Conservation (phyloP, 2,888 invertebrate genomes). For the Craniophora ligustri region DNA sequence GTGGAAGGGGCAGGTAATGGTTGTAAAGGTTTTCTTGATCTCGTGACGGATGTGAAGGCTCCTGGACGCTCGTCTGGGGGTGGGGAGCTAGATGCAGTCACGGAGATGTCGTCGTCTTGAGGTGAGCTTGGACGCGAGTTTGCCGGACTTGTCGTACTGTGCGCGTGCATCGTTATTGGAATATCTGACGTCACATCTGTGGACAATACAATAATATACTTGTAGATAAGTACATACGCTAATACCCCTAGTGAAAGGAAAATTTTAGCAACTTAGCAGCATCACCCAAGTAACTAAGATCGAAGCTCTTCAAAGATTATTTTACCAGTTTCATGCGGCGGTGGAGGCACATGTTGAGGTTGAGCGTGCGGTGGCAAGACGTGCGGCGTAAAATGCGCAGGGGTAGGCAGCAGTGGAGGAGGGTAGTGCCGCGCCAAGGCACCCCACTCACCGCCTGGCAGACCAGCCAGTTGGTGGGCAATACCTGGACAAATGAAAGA, state of each 20-base stretch:
- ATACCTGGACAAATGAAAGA: conserved; percentile 87
- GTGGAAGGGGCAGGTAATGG: conserved; percentile 84
- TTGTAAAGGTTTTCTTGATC: conserved; percentile 80
- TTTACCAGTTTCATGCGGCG: conserved; percentile 86
- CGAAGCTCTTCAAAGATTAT: neutral
- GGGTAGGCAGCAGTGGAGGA: conserved; percentile 83
- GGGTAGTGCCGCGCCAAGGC: conserved; percentile 90
- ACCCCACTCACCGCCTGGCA: conserved; percentile 91
- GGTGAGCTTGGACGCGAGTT: conserved; percentile 89
- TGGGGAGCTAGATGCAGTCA: conserved; percentile 89
- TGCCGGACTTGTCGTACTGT: conserved; percentile 92
- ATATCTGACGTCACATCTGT: conserved; percentile 81
- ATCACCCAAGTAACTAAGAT: too few species aligned
- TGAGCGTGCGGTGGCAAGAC: conserved; percentile 87
- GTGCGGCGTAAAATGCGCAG: conserved; percentile 89
- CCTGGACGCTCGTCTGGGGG: conserved; percentile 87
- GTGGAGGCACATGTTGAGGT: conserved; percentile 78
- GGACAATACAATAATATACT: conserved; percentile 19
- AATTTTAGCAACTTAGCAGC: too few species aligned
- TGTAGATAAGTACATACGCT: too few species aligned
- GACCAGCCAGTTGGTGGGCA: conserved; percentile 92
- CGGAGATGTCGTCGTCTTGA: conserved; percentile 90
- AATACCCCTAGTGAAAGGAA: too few species aligned
- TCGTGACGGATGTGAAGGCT: conserved; percentile 86
- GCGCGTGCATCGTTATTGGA: conserved; percentile 87